Conservation (phyloP, 2,888 invertebrate genomes). For the Aleiodes leptofemur region DNA sequence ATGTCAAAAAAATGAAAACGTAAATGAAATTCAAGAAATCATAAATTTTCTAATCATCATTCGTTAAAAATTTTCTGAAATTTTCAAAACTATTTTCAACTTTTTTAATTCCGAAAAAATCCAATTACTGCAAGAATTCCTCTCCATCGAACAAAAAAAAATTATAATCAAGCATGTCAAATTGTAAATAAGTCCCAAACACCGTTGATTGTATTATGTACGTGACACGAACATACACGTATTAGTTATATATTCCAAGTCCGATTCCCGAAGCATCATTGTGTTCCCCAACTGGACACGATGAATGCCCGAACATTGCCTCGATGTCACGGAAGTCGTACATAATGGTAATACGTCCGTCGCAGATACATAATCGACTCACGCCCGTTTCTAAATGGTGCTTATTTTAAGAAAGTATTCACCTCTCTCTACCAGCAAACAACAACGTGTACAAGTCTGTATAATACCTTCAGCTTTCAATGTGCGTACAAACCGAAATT, state of each 20-base stretch:
- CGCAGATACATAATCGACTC: constrained; percentile 56
- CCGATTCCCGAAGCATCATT: constrained; percentile 45
- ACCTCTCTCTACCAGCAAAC: not conserved
- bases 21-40: no score
- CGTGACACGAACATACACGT: not conserved
- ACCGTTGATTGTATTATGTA: constrained; percentile 16
- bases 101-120: no score
- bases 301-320: constrained; percentile 52
- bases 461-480: constrained; percentile 9
- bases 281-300: constrained; percentile 46
- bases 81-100: no score
- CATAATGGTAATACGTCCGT: constrained; percentile 54
- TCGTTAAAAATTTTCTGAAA: no score
- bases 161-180: no score
- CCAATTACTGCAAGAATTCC: no score
- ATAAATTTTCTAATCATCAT: no score
- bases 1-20: no score
- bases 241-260: constrained; percentile 32
- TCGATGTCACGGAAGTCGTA: constrained; percentile 55
- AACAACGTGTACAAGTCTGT: constrained; percentile 37
- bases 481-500: not conserved
- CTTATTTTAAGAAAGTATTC: constrained; percentile 54
- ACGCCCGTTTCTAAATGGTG: constrained; percentile 51
- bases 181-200: no score
- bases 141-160: no score